Base-by-base conservation (phyloP, 1,140 invertebrate species). In the Trichonephila clavata region DNA sequence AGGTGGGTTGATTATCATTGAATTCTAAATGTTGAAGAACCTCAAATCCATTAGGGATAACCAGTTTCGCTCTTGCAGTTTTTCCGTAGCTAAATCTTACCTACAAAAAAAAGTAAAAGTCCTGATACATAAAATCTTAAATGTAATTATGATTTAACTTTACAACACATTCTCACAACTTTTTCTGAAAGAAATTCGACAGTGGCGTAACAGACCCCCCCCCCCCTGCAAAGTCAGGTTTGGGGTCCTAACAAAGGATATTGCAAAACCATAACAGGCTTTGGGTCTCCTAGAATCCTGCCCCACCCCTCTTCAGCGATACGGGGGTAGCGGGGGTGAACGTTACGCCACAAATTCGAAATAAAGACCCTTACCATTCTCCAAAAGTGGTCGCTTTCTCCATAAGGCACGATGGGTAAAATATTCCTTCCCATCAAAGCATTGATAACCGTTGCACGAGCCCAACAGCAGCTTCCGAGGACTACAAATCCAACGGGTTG, bases 1-100 rank as follows among this genome's bases (percentile, higher is more conserved):
- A 96, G 97, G 97, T 71, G 97, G 96, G 27, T 96, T 96, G 32
- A 95, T 96, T 96, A 96, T 97, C 97, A 94, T 97, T 97, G 13
- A 96, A 96, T 93, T 97, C 96, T 20, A 97, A 94, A 94, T 96
- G 96, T 94, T 98, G 97, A 0, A 98, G 97, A 61, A 98, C 96
- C 96, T 98, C 97, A 95, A 97, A 98, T 95, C 98, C 97, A 91
- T 97, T 96, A 24, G 97, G 97, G 24, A 98, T 96, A 0, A 97
- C 97, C n/a, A 98, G 95, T 95, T 97, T 97, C 6, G 97, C 96
- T 94, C 97, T 96, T 65, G 97, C 97, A 21, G 95, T 96, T 8
- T 96, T 95, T 21, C 97, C 97, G 95, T 97, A 97, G 94, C 96
- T 96, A 93, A 98, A 97, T 94, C 97, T 97, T 94, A 98, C 97